Evolutionary conservation across 2,113 vertebrate genomes (phyloP), one percentile per base, ranked within the genome.

Genomic region (Scomber scombrus): DNA sequence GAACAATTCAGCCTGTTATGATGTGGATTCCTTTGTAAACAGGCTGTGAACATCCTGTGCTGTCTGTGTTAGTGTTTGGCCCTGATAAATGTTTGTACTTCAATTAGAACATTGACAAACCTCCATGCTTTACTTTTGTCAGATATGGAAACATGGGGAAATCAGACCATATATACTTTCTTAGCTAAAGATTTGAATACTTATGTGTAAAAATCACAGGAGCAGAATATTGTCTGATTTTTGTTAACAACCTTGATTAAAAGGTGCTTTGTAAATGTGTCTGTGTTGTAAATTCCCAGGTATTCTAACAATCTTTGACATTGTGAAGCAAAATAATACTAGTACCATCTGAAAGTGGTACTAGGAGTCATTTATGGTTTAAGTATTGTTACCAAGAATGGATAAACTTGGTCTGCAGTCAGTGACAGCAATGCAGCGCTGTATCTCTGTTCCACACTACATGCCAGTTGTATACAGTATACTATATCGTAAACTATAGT

Each of bases 231-330:
- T 82, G 52, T 50, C 34, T 47, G 13, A 40, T 78, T 87, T 77
- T 55, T 84, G 61, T 80, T 75, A 0, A 78, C 86, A 3, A 5
- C 51, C 60, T 91, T 71, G 15, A 89, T 78, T 92, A 88, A 93
- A 93, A 63, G 9, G 74, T 88, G 62, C 70, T 91, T 75, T 92
- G 26, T 80, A 82, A 47, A 1, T 57, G 10, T 60, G 46, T 67
- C 5, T 47, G 47, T 56, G 0, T 50, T 70, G 60, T 19, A 8
- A 11, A 3, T 75, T 19, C 9, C 50, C 9, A 11, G 0, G 4
- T 34, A 0, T 29, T 29, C 18, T 18, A 0, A 14, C 9, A 47
- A 23, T 64, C 4, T 13, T 46, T 16, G 43, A 47, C 34, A 40
- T 40, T 40, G 8, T 10, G 34, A 40, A 40, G 34, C 34, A 40